Base-by-base conservation (phyloP, 2,797 vertebrate species). In the Craterocephalus amniculus region DNA sequence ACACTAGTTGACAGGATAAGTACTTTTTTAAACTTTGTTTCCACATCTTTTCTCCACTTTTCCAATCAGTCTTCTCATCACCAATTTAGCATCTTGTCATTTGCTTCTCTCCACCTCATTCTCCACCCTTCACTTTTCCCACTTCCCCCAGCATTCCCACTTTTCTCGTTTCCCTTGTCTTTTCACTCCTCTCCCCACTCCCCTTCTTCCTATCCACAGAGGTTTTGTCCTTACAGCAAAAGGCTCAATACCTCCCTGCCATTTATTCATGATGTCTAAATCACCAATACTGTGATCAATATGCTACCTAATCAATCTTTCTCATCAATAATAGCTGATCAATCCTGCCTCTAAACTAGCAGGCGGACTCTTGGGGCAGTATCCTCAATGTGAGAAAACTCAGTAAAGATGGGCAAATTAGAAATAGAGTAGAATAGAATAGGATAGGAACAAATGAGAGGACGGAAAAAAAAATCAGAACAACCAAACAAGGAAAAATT, bases 201-300 rank as follows among this genome's bases (percentile, higher is more conserved):
- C 48, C 24, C 32, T 24, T 71, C 57, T 26, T 36, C 22, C 27
- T 32, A 48, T 87, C 66, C 67, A 11, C 36, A 63, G 79, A 81
- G 68, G 68, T 80, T 89, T 85, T 74, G 63, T 85, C 73, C 63
- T 68, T 57, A n/a, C n/a, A 22, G 79, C 74, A 83, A 69, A 69
- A 36, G 4, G 18, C 56, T 91, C 88, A 38, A 90, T 89, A 85
- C n/a, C 26, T 13, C 51, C 49, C 81, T 86, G 88, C 86, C 87
- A 85, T 85, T 90, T 87, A 91, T 90, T 90, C 85, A 91, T 85
- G 78, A 86, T 58, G 34, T 81, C 57, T 88, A 86, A 89, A 91
- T 91, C 87, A 86, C 85, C 89, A 84, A 90, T 90, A 87, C 70
- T 60, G 49, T 56, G 71, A 87, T 93, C 91, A 67, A 91, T 92